phyloP scores from a whole-genome alignment of 2,888 invertebrate genomes.

The Biston stratarius region DNA sequence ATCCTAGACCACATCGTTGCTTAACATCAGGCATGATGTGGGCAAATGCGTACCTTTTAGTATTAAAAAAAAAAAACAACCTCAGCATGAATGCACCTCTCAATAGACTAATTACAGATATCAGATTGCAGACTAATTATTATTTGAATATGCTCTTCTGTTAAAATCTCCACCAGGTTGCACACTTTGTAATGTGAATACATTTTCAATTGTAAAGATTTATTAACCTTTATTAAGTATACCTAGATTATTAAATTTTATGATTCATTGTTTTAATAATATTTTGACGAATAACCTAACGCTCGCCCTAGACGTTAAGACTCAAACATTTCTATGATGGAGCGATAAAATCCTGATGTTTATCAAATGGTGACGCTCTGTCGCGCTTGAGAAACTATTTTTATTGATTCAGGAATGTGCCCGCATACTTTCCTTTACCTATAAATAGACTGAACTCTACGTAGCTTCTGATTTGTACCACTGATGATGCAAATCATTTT shows the following conservation, averaged over 20 bases:
- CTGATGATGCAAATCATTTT: neutral
- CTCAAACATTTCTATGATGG: constrained; percentile 13
- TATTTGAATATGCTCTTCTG: too few relatives aligned
- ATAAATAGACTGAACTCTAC: neutral
- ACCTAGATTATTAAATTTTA: constrained; percentile 8
- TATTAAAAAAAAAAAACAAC: too few relatives aligned
- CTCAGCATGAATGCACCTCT: too few relatives aligned
- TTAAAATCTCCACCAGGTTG: too few relatives aligned
- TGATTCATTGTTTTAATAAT: constrained; percentile 19
- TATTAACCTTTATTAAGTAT: neutral
- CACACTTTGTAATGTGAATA: too few relatives aligned
- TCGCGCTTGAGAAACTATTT: constrained; percentile 25
- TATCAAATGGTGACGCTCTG: constrained; percentile 36
- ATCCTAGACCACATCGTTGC: too few relatives aligned
- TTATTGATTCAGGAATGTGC: constrained; percentile 22
- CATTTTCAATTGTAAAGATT: neutral
- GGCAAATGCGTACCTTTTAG: too few relatives aligned
- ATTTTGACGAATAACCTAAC: constrained; percentile 10
- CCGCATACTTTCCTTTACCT: constrained; percentile 12
- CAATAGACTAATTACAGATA: too few relatives aligned
- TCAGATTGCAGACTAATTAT: too few relatives aligned
- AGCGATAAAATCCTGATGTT: constrained; percentile 19
- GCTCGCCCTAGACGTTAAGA: neutral
- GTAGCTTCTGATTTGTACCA: neutral
- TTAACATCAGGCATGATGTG: too few relatives aligned